Evolutionary conservation across 2,113 vertebrate genomes (phyloP).

Genomic region (Microcebus ravelobensis): DNA sequence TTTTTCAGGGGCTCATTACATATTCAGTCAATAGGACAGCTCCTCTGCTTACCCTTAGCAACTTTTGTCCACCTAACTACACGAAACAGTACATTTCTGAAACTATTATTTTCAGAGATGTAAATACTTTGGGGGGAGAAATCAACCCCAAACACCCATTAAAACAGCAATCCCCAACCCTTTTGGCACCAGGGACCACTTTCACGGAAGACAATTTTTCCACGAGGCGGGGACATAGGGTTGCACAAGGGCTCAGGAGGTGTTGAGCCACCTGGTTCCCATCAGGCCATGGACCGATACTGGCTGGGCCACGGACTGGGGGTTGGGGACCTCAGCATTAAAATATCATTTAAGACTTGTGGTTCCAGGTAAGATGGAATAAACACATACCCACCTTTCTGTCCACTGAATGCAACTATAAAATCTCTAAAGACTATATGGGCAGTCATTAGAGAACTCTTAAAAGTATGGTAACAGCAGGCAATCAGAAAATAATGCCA

Average conservation of each 20-base stretch:
- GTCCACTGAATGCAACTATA: neutral
- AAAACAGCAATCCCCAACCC: neutral
- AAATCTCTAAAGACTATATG: conserved; percentile 44
- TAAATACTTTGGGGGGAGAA: neutral
- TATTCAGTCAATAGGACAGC: conserved; percentile 22
- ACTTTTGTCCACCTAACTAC: conserved; percentile 24
- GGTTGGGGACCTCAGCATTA: too few relatives aligned
- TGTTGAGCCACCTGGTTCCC: too few relatives aligned
- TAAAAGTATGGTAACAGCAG: neutral
- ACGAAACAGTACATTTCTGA: conserved; percentile 7
- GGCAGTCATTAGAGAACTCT: neutral
- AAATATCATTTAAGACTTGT: conserved; percentile 36
- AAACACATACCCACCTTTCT: neutral
- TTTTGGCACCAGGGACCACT: too few relatives aligned
- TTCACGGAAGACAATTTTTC: too few relatives aligned
- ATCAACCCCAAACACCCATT: conserved; percentile 20
- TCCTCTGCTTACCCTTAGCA: conserved; percentile 39
- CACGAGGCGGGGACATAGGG: too few relatives aligned
- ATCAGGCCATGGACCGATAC: too few relatives aligned
- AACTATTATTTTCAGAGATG: conserved; percentile 49
- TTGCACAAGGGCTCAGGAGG: too few relatives aligned
- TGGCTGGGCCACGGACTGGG: too few relatives aligned
- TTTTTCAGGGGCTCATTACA: conserved; percentile 30
- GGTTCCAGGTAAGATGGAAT: conserved; percentile 38
- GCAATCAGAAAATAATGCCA: neutral